Base-by-base conservation (phyloP, 2,888 invertebrate species). In the Cotesia congregata region DNA sequence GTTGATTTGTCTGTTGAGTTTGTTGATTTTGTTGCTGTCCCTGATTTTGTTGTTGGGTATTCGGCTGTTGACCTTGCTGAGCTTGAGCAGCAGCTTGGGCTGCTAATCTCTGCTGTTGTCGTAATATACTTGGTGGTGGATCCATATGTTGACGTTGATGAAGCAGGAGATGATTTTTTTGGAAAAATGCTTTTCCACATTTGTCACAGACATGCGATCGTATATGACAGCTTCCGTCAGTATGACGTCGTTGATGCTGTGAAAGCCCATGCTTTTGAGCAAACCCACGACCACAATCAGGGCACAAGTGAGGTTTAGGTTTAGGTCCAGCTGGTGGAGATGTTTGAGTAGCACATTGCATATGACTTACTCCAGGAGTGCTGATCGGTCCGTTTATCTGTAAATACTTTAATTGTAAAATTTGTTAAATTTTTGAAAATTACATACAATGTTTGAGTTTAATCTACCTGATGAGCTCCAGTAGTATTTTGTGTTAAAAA, bases 101-200 rank as follows among this genome's bases (percentile, higher is more conserved):
- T 1, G 89, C 89, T 77, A 88, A 87, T 15, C 89, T 85, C 39
- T 89, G 89, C 75, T 89, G 89, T 70, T 89, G 89, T 39, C 89
- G 86, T 61, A 89, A 77, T 87, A 89, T 88, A 85, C 92, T 91
- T 0, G 91, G 91, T 60, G 92, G 92, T 41, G 93, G 90, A 83
- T 94, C 93, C 93, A 93, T 93, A 89, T 95, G 95, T 85, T 95
- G 95, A 75, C 95, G 91, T 89, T 95, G 95, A 87, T 96, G 96
- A 75, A 95, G 90, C 90, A 95, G 92, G 78, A 96, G 90, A 86
- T 96, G 95, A 88, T 95, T 95, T 90, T 95, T 95, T 90, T 96
- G 96, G 91, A 95, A 95, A 92, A 96, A 96, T 12, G 95, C 95
- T 87, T 95, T 96, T 76, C 95, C 95, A 86, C 96, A 96, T 86